Evolutionary conservation across 2,888 invertebrate genomes (phyloP).

Genomic region (Oligia latruncula): DNA sequence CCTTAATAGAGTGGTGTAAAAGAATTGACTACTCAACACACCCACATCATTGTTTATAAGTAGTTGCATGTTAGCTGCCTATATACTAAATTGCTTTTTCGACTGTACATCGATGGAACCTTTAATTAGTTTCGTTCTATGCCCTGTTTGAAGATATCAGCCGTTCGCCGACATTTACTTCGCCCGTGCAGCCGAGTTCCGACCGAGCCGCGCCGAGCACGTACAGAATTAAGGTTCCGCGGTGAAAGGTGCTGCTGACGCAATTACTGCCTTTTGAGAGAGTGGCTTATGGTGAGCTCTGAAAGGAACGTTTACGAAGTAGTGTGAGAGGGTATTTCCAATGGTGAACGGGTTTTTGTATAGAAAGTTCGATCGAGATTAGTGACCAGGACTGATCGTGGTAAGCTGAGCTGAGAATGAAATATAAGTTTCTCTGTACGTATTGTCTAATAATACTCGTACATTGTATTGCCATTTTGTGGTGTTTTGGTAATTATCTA

Average conservation of each 20-base stretch:
- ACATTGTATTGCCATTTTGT: too few relatives aligned
- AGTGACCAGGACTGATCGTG: neutral
- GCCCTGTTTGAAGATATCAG: constrained; percentile 18
- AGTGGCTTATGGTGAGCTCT: constrained; percentile 23
- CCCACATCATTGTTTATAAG: too few relatives aligned
- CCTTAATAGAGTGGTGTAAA: too few relatives aligned
- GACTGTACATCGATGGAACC: neutral
- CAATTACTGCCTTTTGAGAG: constrained; percentile 53
- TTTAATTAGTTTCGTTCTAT: neutral
- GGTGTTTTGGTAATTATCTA: too few relatives aligned
- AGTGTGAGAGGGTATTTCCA: neutral
- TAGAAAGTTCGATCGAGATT: constrained; percentile 8
- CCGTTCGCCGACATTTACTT: constrained; percentile 27
- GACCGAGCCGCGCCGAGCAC: constrained; percentile 33
- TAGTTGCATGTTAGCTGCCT: too few relatives aligned
- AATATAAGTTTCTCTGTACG: neutral
- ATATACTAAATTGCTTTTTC: too few relatives aligned
- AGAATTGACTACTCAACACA: too few relatives aligned
- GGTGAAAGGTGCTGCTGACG: constrained; percentile 17
- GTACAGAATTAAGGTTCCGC: constrained; percentile 43
- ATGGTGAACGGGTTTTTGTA: constrained; percentile 1
- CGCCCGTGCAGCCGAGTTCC: neutral
- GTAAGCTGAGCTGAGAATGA: neutral
- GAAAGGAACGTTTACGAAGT: constrained; percentile 22
- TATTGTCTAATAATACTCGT: neutral